Percentiles rank a stretch among this genome's conserved stretches.
These are phyloP conservation scores for Australoheros facetus DNA, from an alignment of 2,797 vertebrate species.

Conservation along the genomic window DNA sequence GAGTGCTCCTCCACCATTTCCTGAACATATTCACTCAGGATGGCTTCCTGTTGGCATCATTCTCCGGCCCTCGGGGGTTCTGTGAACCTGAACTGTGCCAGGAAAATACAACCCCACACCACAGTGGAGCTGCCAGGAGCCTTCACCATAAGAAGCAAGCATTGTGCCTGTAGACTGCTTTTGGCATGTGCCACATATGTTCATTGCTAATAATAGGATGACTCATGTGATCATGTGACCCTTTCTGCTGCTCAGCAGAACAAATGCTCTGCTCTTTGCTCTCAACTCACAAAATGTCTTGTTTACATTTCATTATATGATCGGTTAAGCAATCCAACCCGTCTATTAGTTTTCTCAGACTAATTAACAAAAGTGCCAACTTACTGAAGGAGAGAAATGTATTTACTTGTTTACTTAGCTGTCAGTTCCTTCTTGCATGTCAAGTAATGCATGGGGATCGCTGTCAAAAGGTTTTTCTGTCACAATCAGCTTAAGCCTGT, in stretches of 20 bases:
- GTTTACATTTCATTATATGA: not conserved
- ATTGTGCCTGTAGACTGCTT: constrained; percentile 36
- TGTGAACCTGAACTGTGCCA: constrained; percentile 56
- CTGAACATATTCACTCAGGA: constrained; percentile 25
- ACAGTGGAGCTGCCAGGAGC: constrained; percentile 53
- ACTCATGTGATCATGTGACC: constrained; percentile 36
- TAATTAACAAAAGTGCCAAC: not conserved
- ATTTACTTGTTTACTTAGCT: constrained; percentile 28
- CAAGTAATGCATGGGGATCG: constrained; percentile 6
- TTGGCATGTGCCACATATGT: constrained; percentile 68
- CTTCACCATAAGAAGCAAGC: constrained; percentile 35
- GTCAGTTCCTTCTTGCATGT: constrained; percentile 21
- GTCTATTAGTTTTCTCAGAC: not conserved
- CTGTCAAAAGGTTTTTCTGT: constrained; percentile 37
- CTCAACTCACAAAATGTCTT: not conserved
- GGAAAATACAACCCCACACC: constrained; percentile 50
- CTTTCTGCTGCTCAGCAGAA: constrained; percentile 19
- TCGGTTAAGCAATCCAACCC: not conserved
- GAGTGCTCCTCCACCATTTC: constrained; percentile 24
- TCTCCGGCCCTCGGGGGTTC: constrained; percentile 26
- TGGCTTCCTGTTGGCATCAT: constrained; percentile 38
- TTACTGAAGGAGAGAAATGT: not conserved
- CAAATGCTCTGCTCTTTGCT: constrained; percentile 4
- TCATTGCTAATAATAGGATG: constrained; percentile 60
- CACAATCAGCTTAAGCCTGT: constrained; percentile 23